These are phyloP conservation scores for Batillaria attramentaria DNA, from an alignment of 1,140 invertebrate species.

Conservation along the genomic window DNA sequence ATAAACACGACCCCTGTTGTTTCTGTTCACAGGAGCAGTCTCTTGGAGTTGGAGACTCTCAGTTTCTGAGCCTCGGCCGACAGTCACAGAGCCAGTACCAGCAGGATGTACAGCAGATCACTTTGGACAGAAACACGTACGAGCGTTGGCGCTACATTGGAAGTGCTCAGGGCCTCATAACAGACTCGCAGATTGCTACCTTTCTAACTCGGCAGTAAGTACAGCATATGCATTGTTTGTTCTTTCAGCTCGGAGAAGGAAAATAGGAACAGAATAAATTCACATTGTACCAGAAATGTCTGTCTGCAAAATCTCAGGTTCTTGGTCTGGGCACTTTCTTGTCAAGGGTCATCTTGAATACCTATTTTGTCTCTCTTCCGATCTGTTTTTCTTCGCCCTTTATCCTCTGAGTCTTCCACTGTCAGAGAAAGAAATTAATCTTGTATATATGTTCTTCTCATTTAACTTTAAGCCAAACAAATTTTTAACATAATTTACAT, in stretches of 20 bases:
- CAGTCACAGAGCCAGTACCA: too few relatives aligned
- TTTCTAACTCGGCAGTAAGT: slow-evolving; percentile 19
- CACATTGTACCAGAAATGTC: too few relatives aligned
- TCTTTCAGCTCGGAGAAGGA: too few relatives aligned
- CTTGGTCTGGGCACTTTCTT: background rate
- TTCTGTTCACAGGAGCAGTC: too few relatives aligned
- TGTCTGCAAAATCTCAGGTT: background rate
- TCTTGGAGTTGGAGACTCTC: too few relatives aligned
- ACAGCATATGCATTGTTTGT: background rate
- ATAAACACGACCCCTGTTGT: too few relatives aligned
- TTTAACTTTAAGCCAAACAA: background rate
- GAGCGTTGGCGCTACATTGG: slow-evolving; percentile 18
- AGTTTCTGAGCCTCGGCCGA: too few relatives aligned
- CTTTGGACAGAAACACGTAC: background rate
- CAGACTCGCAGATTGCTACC: slow-evolving; percentile 12
- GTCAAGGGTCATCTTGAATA: background rate
- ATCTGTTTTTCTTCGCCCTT: background rate
- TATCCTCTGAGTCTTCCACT: too few relatives aligned
- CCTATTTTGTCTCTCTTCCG: background rate
- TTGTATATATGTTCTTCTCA: background rate
- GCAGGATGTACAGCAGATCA: background rate
- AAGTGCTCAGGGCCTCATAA: background rate
- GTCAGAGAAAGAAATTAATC: too few relatives aligned
- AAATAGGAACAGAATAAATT: background rate
- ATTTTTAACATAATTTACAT: too few relatives aligned